Percentiles rank a stretch among this genome's conserved stretches.
phyloP scores from a whole-genome alignment of 2,888 invertebrate genomes.

The Scaeva pyrastri region DNA sequence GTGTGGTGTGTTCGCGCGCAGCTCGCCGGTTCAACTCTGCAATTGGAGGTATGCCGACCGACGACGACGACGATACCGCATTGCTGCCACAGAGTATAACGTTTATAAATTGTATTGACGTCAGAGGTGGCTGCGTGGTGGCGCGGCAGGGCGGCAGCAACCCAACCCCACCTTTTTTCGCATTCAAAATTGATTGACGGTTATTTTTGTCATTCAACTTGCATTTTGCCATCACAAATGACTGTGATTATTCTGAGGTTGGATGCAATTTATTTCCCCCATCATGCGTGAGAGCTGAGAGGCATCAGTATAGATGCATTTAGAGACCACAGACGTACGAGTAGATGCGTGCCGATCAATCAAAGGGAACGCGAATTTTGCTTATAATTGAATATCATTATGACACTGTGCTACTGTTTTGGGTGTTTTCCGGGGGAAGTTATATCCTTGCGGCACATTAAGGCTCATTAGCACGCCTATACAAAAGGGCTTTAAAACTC shows the following conservation, averaged over 20 bases:
- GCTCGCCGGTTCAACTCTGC: slow-evolving; percentile 52
- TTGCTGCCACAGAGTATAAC: not conserved
- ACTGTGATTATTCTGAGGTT: slow-evolving; percentile 67
- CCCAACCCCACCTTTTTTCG: slow-evolving; percentile 59
- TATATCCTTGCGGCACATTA: slow-evolving; percentile 57
- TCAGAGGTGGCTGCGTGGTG: too few species aligned
- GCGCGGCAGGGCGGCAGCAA: slow-evolving; percentile 27
- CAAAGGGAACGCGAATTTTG: slow-evolving; percentile 28
- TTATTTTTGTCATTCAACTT: slow-evolving; percentile 72
- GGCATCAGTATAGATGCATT: not conserved
- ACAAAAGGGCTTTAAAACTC: slow-evolving; percentile 27
- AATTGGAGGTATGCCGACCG: slow-evolving; percentile 42
- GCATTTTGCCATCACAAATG: slow-evolving; percentile 65
- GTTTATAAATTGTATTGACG: slow-evolving; percentile 63
- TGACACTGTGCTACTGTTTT: slow-evolving; percentile 44
- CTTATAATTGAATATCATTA: slow-evolving; percentile 44
- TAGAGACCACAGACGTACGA: too few species aligned
- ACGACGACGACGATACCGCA: slow-evolving; percentile 22
- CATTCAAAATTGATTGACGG: slow-evolving; percentile 72
- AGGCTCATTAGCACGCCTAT: slow-evolving; percentile 68
- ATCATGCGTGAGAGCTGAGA: slow-evolving; percentile 51
- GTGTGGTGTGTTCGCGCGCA: slow-evolving; percentile 42
- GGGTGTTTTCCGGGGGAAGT: slow-evolving; percentile 24
- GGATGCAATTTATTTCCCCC: slow-evolving; percentile 57
- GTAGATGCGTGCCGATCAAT: slow-evolving; percentile 51